Evolutionary conservation across 1,140 invertebrate genomes (phyloP).

Genomic region (Drosophila suzukii): DNA sequence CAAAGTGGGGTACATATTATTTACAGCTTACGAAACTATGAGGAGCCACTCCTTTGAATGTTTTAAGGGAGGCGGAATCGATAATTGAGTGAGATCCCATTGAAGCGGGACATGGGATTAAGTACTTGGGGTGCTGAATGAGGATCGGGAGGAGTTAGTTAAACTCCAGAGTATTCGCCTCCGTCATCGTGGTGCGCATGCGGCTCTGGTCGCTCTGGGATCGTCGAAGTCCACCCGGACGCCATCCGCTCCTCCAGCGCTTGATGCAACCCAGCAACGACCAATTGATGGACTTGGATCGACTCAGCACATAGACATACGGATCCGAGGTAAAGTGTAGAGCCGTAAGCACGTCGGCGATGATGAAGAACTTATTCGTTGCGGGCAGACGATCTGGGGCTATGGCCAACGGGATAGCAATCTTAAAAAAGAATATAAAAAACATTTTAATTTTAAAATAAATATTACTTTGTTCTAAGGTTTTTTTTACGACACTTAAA

Average conservation of each 20-base stretch:
- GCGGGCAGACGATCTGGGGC: slow-evolving; percentile 60
- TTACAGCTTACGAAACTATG: slow-evolving; percentile 42
- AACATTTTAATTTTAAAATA: neutral
- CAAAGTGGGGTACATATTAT: slow-evolving; percentile 32
- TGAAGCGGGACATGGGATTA: slow-evolving; percentile 11
- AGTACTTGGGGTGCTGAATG: slow-evolving; percentile 41
- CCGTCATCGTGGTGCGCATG: slow-evolving; percentile 76
- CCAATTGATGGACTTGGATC: slow-evolving; percentile 84
- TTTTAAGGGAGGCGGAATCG: neutral
- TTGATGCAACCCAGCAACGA: slow-evolving; percentile 71
- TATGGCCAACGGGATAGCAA: slow-evolving; percentile 89
- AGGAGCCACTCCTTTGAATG: neutral
- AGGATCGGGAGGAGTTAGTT: slow-evolving; percentile 43
- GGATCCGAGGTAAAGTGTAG: slow-evolving; percentile 93
- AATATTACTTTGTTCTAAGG: neutral
- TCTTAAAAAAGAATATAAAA: slow-evolving; percentile 84
- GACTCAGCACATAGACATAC: slow-evolving; percentile 91
- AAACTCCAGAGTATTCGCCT: slow-evolving; percentile 73
- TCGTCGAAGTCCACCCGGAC: slow-evolving; percentile 57
- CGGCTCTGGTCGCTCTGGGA: slow-evolving; percentile 82
- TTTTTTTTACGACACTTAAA: no score
- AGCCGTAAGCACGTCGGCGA: slow-evolving; percentile 91
- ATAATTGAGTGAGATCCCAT: neutral
- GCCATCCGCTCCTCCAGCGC: slow-evolving; percentile 71
- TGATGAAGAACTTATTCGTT: slow-evolving; percentile 70